These are phyloP conservation scores for Vesta saturnalis DNA, from an alignment of 2,888 invertebrate genomes.

Conservation along the genomic window DNA sequence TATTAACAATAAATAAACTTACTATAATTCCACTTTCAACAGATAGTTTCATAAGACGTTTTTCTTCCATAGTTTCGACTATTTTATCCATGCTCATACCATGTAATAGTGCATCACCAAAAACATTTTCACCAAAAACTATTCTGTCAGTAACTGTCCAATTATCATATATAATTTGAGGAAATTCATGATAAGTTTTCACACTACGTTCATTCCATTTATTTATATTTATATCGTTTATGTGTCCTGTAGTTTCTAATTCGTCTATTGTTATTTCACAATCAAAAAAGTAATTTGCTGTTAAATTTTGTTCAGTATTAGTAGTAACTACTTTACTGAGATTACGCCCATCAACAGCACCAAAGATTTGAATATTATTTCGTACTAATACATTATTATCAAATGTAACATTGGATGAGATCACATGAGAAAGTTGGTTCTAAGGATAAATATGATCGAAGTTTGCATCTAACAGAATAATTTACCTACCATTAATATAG, in stretches of 20 bases:
- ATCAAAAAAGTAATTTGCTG: constrained; percentile 54
- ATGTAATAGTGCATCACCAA: constrained; percentile 55
- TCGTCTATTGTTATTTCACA: constrained; percentile 47
- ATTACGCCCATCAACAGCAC: constrained; percentile 58
- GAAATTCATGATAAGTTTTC: constrained; percentile 50
- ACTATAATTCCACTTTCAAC: constrained; percentile 52
- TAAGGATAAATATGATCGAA: constrained; percentile 33
- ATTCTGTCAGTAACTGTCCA: constrained; percentile 63
- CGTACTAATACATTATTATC: constrained; percentile 56
- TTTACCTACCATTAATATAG: constrained; percentile 63
- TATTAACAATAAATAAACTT: constrained; percentile 2
- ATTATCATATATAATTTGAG: constrained; percentile 62
- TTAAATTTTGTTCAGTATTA: constrained; percentile 56
- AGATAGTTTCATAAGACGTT: constrained; percentile 45
- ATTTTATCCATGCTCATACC: constrained; percentile 54
- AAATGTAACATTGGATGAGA: constrained; percentile 60
- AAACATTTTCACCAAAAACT: constrained; percentile 56
- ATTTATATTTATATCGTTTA: constrained; percentile 60
- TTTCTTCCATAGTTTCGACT: constrained; percentile 49
- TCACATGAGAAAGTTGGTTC: constrained; percentile 56
- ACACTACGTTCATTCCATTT: constrained; percentile 61
- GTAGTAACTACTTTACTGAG: constrained; percentile 59
- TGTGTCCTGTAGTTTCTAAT: constrained; percentile 47
- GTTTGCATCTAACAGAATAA: not conserved
- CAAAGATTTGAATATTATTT: constrained; percentile 51